phyloP scores from a whole-genome alignment of 2,888 invertebrate genomes.

The Tenodera sinensis region DNA sequence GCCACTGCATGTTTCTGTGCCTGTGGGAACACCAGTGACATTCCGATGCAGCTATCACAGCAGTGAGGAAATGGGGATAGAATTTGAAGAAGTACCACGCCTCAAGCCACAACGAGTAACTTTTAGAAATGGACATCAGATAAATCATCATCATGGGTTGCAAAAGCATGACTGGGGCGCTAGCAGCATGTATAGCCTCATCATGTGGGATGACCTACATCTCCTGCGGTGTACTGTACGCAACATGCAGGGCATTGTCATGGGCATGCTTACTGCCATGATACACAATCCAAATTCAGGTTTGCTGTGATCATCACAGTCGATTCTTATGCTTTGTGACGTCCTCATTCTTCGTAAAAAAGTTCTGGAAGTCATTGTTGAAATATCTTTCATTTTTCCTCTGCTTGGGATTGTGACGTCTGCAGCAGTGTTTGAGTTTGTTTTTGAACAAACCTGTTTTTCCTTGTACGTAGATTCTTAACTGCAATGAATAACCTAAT shows the following conservation, averaged over 20 bases:
- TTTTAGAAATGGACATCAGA: background rate
- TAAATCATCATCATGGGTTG: constrained; percentile 4
- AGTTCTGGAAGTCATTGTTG: background rate
- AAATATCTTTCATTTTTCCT: background rate
- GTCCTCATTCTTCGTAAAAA: background rate
- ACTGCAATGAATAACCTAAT: background rate
- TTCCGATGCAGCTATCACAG: constrained; percentile 53
- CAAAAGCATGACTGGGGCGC: constrained; percentile 28
- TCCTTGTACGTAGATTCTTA: background rate
- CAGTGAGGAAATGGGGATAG: constrained; percentile 43
- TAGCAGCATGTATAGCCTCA: constrained; percentile 29
- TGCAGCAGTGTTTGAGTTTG: background rate
- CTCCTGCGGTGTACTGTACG: constrained; percentile 43
- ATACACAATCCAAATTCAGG: constrained; percentile 40
- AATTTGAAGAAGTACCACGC: constrained; percentile 41
- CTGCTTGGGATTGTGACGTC: constrained; percentile 8
- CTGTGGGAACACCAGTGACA: constrained; percentile 43
- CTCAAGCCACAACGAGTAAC: background rate
- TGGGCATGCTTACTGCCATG: constrained; percentile 42
- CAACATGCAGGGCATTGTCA: constrained; percentile 38
- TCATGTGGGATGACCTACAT: constrained; percentile 37
- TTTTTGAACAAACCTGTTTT: background rate
- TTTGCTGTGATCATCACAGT: constrained; percentile 33
- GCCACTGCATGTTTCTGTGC: constrained; percentile 40
- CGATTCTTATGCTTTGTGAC: background rate